Base-by-base conservation (phyloP, 2,797 vertebrate species). In the Valencia hispanica region DNA sequence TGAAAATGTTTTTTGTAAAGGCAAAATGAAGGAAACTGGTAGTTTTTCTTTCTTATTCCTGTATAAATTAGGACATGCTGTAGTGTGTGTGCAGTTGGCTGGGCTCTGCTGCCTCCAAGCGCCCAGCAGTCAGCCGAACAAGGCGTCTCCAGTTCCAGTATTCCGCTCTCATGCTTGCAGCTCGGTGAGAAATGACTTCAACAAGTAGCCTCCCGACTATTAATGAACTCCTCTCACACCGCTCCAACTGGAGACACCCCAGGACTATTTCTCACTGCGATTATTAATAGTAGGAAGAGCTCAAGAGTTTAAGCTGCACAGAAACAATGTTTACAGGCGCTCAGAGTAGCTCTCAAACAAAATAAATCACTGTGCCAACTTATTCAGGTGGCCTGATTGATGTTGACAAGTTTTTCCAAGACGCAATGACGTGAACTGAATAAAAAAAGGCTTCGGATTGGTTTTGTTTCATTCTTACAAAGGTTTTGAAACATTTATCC, bases 401-500 rank as follows among this genome's bases (percentile, higher is more conserved):
- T 75, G 3, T 59, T 66, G 66, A 57, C 57, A 63, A 51, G 39
- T 79, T 53, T 73, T 74, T 75, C 45, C 1, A 25, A 48, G 47
- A 74, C 11, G 0, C 66, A 22, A 55, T 5, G 20, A 14, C 51
- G 34, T 74, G 70, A 81, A 80, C 51, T 74, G 72, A 74, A 78
- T 34, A 10, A 68, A 68, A 68, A 68, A 39, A 39, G 1, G 34
- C 47, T 25, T 51, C n/a, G 36, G 30, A 72, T 57, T 63, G 22
- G 22, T 68, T 74, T 70, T 25, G 5, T 75, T 79, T 85, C 75
- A 63, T 32, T 51, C 43, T 84, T 83, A 68, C 77, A 82, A 80
- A 80, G 75, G 79, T 74, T 70, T 83, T 43, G 68, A 83, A 83
- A 83, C 71, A 79, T 86, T 87, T 93, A 91, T 86, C 94, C 83